Evolutionary conservation across 1,140 invertebrate genomes (phyloP).

Genomic region (Daktulosphaira vitifoliae): DNA sequence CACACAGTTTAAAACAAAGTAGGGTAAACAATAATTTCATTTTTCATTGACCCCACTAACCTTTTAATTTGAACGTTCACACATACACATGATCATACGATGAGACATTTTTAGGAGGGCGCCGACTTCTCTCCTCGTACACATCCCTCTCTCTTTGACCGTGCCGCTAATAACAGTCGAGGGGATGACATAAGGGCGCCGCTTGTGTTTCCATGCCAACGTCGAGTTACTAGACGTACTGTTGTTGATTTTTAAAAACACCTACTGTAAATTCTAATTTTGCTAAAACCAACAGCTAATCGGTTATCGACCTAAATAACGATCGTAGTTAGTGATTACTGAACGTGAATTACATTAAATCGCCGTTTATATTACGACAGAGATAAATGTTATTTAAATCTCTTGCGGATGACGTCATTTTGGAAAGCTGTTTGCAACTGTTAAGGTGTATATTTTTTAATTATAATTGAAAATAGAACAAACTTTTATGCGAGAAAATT

Average conservation of each 20-base stretch:
- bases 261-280: too few species aligned
- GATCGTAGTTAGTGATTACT: neutral
- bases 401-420: neutral
- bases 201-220: conserved; percentile 21
- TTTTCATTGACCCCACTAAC: neutral
- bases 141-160: conserved; percentile 6
- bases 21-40: too few species aligned
- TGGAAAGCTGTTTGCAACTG: neutral
- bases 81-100: neutral
- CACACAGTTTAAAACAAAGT: too few species aligned
- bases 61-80: conserved; percentile 9
- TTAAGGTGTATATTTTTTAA: neutral
- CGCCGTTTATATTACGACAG: neutral
- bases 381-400: conserved; percentile 22
- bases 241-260: too few species aligned
- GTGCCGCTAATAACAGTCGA: neutral
- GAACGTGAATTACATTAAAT: conserved; percentile 6
- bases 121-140: too few species aligned
- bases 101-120: conserved; percentile 12
- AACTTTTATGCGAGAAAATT: too few species aligned
- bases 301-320: conserved; percentile 17
- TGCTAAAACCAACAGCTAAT: neutral
- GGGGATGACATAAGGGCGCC: neutral
- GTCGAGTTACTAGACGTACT: neutral
- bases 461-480: too few species aligned